Conservation (phyloP, 2,797 vertebrate species). For the Austrolebias charrua region DNA sequence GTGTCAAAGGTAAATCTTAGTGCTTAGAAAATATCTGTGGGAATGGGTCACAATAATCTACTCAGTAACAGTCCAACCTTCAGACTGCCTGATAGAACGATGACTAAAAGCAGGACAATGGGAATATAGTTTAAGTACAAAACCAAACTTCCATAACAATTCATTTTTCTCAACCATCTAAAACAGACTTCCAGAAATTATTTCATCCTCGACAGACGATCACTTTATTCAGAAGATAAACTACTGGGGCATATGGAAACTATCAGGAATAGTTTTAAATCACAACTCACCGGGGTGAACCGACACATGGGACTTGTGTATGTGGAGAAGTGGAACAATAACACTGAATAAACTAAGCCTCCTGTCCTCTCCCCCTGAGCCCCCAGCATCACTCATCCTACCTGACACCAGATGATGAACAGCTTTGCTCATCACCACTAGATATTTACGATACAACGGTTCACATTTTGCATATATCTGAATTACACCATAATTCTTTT, state of each 20-base stretch:
- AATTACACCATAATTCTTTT: slow-evolving; percentile 71
- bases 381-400: slow-evolving; percentile 49
- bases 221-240: slow-evolving; percentile 43
- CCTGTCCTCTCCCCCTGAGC: slow-evolving; percentile 56
- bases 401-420: slow-evolving; percentile 68
- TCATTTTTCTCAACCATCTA: slow-evolving; percentile 12
- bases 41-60: slow-evolving; percentile 12
- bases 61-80: slow-evolving; percentile 37
- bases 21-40: slow-evolving; percentile 40
- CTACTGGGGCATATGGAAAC: slow-evolving; percentile 48
- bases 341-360: slow-evolving; percentile 61
- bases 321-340: slow-evolving; percentile 44
- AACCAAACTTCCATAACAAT: slow-evolving; percentile 33
- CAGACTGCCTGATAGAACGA: slow-evolving; percentile 47
- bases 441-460: slow-evolving; percentile 77
- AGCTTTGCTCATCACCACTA: slow-evolving; percentile 75
- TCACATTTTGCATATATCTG: slow-evolving; percentile 82
- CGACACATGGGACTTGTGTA: slow-evolving; percentile 49
- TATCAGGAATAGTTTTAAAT: slow-evolving; percentile 52
- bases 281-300: slow-evolving; percentile 52
- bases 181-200: background rate
- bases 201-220: slow-evolving; percentile 5
- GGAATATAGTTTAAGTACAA: slow-evolving; percentile 23
- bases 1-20: slow-evolving; percentile 42
- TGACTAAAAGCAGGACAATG: slow-evolving; percentile 3